Percentiles rank a stretch among this genome's conserved stretches.
Evolutionary conservation across 2,888 invertebrate genomes (phyloP).

Genomic region (Nasonia oneida): DNA sequence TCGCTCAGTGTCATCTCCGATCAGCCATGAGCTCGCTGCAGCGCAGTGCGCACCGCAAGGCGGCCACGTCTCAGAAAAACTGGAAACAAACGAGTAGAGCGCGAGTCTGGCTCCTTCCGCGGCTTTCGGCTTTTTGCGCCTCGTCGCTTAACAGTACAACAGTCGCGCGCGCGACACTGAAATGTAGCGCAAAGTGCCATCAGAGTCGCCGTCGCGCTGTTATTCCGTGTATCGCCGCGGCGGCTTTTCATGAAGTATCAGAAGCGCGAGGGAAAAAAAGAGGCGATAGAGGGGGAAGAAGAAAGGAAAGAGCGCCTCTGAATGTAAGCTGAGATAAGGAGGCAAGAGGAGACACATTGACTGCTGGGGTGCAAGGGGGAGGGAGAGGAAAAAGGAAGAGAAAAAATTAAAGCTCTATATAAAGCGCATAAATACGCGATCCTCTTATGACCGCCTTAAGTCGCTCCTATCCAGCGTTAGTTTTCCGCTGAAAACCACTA

Average conservation of each 20-base stretch:
- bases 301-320: no score
- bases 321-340: background rate
- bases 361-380: background rate
- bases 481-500: constrained; percentile 21
- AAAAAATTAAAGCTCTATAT: background rate
- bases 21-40: background rate
- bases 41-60: background rate
- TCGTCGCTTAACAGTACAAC: constrained; percentile 42
- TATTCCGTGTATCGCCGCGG: background rate
- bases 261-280: background rate
- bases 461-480: background rate
- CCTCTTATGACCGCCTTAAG: background rate
- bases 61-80: constrained; percentile 20
- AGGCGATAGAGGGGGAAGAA: background rate
- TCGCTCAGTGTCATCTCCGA: constrained; percentile 23
- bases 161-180: constrained; percentile 12
- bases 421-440: background rate
- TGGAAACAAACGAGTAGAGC: constrained; percentile 12
- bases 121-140: constrained; percentile 37
- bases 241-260: background rate
- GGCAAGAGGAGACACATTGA: background rate
- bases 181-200: constrained; percentile 33
- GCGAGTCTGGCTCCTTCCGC: background rate
- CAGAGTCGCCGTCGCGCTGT: background rate
- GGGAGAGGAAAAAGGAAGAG: background rate